Evolutionary conservation across 92 coral and sea anemone genomes (phyloP).

Genomic region (Zoanthus solanderi): DNA sequence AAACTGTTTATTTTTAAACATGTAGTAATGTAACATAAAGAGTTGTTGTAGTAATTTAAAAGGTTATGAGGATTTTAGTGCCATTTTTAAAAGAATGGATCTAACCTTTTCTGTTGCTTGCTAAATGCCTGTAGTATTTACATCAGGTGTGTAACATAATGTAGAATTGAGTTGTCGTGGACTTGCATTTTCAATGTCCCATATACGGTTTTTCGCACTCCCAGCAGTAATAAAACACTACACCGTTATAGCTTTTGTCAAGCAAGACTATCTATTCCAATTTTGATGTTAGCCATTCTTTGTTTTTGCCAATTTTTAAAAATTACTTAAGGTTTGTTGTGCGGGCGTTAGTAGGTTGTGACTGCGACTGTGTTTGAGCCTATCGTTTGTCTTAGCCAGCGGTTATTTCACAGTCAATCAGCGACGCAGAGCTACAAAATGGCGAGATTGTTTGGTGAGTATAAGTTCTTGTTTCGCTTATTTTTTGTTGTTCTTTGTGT

Average conservation of each 20-base stretch:
- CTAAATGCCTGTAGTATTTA: conserved; percentile 6
- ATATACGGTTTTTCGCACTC: conserved; percentile 2
- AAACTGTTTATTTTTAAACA: background rate
- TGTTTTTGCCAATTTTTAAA: background rate
- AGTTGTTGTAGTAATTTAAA: conserved; percentile 3
- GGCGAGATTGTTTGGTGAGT: conserved; percentile 3
- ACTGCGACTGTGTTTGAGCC: background rate
- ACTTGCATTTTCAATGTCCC: conserved; percentile 8
- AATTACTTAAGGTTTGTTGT: background rate
- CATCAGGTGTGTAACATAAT: background rate
- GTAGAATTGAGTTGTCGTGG: conserved; percentile 9
- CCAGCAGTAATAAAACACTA: conserved; percentile 7
- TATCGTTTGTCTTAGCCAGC: background rate
- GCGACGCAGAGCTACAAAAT: background rate
- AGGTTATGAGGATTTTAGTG: conserved; percentile 1
- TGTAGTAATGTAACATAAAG: background rate
- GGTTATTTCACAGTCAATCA: background rate
- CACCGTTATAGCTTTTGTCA: background rate
- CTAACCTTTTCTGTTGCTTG: conserved; percentile 5
- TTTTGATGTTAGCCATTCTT: background rate
- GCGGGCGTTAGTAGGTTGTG: background rate
- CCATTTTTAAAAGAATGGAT: background rate
- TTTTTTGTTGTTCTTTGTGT: conserved; percentile 1
- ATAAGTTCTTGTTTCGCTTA: conserved; percentile 9
- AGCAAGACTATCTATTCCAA: conserved; percentile 1